Evolutionary conservation across 2,797 vertebrate genomes (phyloP).

Genomic region (Monodelphis domestica): DNA sequence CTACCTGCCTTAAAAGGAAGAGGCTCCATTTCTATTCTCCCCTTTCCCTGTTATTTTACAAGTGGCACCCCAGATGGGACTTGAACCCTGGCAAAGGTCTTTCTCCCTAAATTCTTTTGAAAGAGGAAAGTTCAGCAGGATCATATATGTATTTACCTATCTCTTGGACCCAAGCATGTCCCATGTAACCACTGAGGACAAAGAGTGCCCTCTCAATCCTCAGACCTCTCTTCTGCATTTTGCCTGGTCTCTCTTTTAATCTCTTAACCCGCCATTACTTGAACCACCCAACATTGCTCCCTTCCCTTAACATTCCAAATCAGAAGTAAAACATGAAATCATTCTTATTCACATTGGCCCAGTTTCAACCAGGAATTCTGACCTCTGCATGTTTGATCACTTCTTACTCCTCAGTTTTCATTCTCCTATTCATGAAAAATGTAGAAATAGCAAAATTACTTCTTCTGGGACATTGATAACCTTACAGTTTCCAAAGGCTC

Average conservation of each 20-base stretch:
- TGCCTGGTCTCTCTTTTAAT: background rate
- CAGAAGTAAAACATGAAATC: background rate
- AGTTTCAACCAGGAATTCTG: background rate
- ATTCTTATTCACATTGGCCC: background rate
- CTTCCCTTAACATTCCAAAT: background rate
- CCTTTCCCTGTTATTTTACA: too few relatives aligned
- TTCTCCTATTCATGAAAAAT: background rate
- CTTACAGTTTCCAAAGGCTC: background rate
- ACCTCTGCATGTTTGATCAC: background rate
- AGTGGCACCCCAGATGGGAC: too few relatives aligned
- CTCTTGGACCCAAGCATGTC: background rate
- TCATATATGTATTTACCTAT: too few relatives aligned
- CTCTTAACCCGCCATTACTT: background rate
- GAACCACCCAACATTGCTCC: background rate
- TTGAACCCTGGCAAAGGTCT: too few relatives aligned
- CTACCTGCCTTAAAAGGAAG: too few relatives aligned
- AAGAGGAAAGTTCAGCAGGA: too few relatives aligned
- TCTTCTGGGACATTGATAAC: background rate
- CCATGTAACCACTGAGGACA: background rate
- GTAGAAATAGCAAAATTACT: background rate
- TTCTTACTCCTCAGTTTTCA: background rate
- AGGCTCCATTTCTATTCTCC: too few relatives aligned
- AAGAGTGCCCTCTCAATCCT: background rate
- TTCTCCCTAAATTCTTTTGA: too few relatives aligned
- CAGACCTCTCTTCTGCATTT: background rate